phyloP scores from a whole-genome alignment of 2,797 vertebrate species.

The Parauchenoglanis punctatus region DNA sequence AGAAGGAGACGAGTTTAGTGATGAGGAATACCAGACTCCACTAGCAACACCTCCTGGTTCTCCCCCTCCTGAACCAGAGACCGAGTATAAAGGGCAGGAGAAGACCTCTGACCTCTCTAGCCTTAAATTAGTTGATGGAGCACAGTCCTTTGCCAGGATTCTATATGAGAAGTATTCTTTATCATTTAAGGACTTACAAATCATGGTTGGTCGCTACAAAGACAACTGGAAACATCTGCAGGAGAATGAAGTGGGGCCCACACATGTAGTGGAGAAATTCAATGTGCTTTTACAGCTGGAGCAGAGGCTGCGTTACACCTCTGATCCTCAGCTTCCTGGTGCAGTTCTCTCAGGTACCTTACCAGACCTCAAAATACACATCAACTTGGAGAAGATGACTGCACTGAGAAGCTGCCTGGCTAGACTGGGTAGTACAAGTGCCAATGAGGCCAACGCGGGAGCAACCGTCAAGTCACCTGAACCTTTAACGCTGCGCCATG shows the following conservation, averaged over 20 bases:
- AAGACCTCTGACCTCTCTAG: conserved; percentile 68
- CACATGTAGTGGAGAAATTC: conserved; percentile 96
- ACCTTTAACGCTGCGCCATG: conserved; percentile 78
- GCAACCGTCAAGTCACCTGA: conserved; percentile 71
- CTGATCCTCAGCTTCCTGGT: conserved; percentile 94
- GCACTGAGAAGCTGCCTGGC: conserved; percentile 88
- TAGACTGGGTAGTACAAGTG: conserved; percentile 74
- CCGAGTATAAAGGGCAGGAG: conserved; percentile 64
- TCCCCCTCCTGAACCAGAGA: conserved; percentile 80
- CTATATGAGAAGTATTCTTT: conserved; percentile 93
- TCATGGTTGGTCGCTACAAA: conserved; percentile 94
- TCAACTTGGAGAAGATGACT: conserved; percentile 94
- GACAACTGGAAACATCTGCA: conserved; percentile 98
- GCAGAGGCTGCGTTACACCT: conserved; percentile 92
- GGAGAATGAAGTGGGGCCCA: conserved; percentile 92
- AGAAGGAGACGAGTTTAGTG: conserved; percentile 87
- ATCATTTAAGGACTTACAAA: conserved; percentile 95
- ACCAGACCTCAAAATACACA: conserved; percentile 94
- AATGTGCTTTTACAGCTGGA: conserved; percentile 93
- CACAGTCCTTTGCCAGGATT: conserved; percentile 82
- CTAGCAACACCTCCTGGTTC: conserved; percentile 89
- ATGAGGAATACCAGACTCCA: conserved; percentile 96
- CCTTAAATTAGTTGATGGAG: conserved; percentile 75
- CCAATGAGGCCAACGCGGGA: conserved; percentile 54
- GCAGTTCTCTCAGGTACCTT: conserved; percentile 90